Evolutionary conservation across 1,140 invertebrate species (phyloP).

Genomic region (Aricia agestis): DNA sequence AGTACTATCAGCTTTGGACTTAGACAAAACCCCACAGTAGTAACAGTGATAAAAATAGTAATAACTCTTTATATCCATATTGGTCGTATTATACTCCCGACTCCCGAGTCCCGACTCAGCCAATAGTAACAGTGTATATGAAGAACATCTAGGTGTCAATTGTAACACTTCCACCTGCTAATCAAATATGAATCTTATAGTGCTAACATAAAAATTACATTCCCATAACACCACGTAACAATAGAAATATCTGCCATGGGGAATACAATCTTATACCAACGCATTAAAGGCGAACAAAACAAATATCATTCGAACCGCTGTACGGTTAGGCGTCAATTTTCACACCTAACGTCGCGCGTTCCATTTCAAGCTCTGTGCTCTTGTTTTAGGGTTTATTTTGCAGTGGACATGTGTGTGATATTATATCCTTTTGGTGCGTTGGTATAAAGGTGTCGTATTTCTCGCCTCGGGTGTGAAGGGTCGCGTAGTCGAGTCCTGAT

Average conservation of each 20-base stretch:
- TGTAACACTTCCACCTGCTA: constrained; percentile 47
- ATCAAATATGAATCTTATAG: constrained; percentile 26
- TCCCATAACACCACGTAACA: constrained; percentile 29
- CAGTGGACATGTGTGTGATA: background rate
- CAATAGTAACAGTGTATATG: constrained; percentile 40
- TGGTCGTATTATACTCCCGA: constrained; percentile 22
- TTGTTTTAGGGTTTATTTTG: constrained; percentile 28
- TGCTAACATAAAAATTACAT: constrained; percentile 25
- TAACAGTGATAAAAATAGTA: constrained; percentile 22
- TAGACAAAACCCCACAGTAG: too few relatives aligned
- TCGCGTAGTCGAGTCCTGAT: constrained; percentile 45
- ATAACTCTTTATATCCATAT: constrained; percentile 19
- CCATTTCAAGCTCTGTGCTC: constrained; percentile 27
- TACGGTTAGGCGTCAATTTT: constrained; percentile 67
- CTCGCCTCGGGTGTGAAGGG: constrained; percentile 71
- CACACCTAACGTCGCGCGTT: constrained; percentile 48
- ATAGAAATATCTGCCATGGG: constrained; percentile 27
- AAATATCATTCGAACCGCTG: constrained; percentile 29
- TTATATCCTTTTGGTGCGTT: constrained; percentile 37
- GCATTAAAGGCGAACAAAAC: constrained; percentile 30
- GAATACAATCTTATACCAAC: constrained; percentile 33
- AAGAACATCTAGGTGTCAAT: constrained; percentile 61
- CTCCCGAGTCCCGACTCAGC: constrained; percentile 29
- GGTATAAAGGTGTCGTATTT: constrained; percentile 63
- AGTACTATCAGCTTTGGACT: too few relatives aligned